Conservation (phyloP, 2,888 invertebrate species). For the Eugnorisma glareosa region DNA sequence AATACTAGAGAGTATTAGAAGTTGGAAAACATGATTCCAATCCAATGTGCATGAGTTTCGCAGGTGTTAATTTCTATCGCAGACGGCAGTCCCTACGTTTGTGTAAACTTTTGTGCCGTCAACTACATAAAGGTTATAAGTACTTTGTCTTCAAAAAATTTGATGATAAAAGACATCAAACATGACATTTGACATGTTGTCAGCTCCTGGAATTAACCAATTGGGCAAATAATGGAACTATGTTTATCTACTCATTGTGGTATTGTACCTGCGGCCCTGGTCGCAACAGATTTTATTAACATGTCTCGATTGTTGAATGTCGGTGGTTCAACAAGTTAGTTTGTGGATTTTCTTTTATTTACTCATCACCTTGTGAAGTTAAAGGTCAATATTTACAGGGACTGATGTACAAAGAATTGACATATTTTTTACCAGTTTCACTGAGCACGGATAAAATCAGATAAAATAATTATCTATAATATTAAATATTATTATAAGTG, state of each 20-base stretch:
- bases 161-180: conserved; percentile 19
- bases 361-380: conserved; percentile 72
- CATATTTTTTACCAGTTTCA: background rate
- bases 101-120: conserved; percentile 26
- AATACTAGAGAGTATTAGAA: too few species aligned
- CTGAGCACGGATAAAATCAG: background rate
- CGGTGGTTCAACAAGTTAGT: conserved; percentile 44
- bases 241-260: conserved; percentile 44
- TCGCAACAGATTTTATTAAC: conserved; percentile 66
- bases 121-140: background rate
- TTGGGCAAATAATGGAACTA: conserved; percentile 34
- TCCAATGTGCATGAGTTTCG: conserved; percentile 18
- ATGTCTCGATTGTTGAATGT: conserved; percentile 64
- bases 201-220: conserved; percentile 28
- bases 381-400: conserved; percentile 70
- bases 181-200: too few species aligned
- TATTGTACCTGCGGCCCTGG: conserved; percentile 61
- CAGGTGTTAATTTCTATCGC: conserved; percentile 55
- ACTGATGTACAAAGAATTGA: background rate
- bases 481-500: too few species aligned
- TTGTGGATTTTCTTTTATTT: conserved; percentile 64
- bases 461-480: too few species aligned
- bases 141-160: conserved; percentile 15
- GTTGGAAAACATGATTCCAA: conserved; percentile 31
- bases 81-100: conserved; percentile 17